A percentile compares a stretch with the other conserved stretches of the same genome.
Evolutionary conservation across 1,140 invertebrate species (phyloP).

Genomic region (Oncopeltus fasciatus): DNA sequence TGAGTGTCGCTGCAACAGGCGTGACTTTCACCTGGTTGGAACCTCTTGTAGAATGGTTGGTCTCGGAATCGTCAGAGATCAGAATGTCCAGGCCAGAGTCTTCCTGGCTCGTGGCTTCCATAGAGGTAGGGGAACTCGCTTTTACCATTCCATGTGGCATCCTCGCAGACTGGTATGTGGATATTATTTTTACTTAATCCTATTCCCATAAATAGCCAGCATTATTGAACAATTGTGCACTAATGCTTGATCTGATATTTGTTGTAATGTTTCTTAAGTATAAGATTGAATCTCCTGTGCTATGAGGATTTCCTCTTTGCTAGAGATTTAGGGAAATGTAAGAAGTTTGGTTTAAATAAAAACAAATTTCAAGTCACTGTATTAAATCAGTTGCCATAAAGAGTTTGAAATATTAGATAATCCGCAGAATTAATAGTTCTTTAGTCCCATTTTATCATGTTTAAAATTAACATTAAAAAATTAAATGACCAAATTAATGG

Average conservation of each 20-base stretch:
- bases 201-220: background rate
- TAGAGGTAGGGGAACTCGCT: conserved; percentile 14
- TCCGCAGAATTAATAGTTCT: too few species aligned
- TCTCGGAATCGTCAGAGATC: conserved; percentile 3
- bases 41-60: conserved; percentile 11
- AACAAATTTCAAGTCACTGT: too few species aligned
- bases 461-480: too few species aligned
- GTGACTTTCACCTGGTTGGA: conserved; percentile 16
- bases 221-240: background rate
- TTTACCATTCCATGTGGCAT: conserved; percentile 26
- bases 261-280: background rate
- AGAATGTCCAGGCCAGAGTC: conserved; percentile 10
- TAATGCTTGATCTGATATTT: background rate
- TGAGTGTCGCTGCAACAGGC: conserved; percentile 4
- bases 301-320: background rate
- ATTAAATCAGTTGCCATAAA: too few species aligned
- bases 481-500: too few species aligned
- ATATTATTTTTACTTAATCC: background rate
- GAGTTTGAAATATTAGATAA: too few species aligned
- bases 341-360: too few species aligned
- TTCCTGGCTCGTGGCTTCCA: conserved; percentile 17
- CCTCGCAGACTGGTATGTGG: conserved; percentile 42
- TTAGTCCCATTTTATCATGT: too few species aligned
- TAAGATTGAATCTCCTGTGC: background rate
- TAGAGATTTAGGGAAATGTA: too few species aligned